A percentile compares a stretch with the other conserved stretches of the same genome.
Conservation (phyloP, 2,797 vertebrate species). For the Microctenopoma stevenorrisi region DNA sequence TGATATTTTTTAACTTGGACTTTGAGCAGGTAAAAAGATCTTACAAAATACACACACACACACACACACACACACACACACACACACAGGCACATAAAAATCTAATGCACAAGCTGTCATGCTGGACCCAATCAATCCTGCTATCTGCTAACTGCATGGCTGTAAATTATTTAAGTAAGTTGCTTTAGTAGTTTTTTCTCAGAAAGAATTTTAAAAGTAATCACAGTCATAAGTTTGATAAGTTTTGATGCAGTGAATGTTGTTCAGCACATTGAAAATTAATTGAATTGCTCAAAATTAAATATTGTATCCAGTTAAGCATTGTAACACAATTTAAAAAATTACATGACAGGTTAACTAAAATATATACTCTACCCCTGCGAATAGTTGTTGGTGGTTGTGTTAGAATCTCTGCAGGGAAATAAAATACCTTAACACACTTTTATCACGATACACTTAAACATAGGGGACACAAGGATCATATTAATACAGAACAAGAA, state of each 20-base stretch:
- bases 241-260: background rate
- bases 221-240: background rate
- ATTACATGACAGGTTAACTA: too few relatives aligned
- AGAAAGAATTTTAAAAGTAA: background rate
- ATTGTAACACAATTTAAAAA: too few relatives aligned
- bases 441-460: too few relatives aligned
- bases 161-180: background rate
- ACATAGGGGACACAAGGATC: too few relatives aligned
- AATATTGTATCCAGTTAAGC: background rate
- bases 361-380: background rate
- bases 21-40: background rate
- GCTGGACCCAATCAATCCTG: background rate
- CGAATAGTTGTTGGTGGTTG: too few relatives aligned
- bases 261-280: background rate
- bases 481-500: too few relatives aligned
- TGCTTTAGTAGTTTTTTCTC: background rate
- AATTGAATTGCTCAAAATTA: background rate
- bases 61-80: too few relatives aligned
- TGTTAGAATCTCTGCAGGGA: too few relatives aligned
- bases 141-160: background rate
- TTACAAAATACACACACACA: too few relatives aligned
- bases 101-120: background rate
- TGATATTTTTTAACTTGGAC: conserved; percentile 2
- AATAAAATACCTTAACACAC: too few relatives aligned
- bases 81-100: background rate